Conservation (phyloP, 2,113 vertebrate species). For the Pycnonotus jocosus region DNA sequence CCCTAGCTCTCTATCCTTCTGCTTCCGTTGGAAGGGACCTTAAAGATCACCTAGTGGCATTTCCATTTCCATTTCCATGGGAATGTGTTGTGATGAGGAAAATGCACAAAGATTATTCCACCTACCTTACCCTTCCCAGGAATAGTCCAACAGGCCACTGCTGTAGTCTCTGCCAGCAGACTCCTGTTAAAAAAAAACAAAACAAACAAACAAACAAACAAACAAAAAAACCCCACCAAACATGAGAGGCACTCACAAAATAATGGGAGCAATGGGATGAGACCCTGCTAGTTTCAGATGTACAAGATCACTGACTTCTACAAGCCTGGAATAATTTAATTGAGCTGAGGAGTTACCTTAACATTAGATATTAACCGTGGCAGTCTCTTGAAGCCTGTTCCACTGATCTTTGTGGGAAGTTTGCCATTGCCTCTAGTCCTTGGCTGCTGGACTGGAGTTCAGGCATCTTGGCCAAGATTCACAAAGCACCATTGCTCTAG, state of each 20-base stretch:
- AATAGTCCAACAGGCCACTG: background rate
- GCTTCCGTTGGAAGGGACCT: background rate
- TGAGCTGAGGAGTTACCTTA: background rate
- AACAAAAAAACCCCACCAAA: too few relatives aligned
- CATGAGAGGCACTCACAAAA: background rate
- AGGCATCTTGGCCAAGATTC: background rate
- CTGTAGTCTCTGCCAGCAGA: background rate
- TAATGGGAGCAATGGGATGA: background rate
- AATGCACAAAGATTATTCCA: background rate
- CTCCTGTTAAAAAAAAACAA: background rate
- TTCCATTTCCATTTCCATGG: background rate
- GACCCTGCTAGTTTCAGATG: background rate
- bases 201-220: background rate
- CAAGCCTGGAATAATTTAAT: background rate
- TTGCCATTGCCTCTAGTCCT: background rate
- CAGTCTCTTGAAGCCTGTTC: background rate
- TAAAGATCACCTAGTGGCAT: background rate
- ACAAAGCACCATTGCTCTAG: background rate
- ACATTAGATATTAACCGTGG: background rate
- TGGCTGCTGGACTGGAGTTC: background rate
- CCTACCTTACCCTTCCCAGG: background rate
- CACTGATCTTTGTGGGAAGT: background rate
- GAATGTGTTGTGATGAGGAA: background rate
- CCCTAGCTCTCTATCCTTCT: background rate
- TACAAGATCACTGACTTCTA: background rate